phyloP scores from a whole-genome alignment of 1,140 invertebrate genomes.

The Acyrthosiphon pisum region DNA sequence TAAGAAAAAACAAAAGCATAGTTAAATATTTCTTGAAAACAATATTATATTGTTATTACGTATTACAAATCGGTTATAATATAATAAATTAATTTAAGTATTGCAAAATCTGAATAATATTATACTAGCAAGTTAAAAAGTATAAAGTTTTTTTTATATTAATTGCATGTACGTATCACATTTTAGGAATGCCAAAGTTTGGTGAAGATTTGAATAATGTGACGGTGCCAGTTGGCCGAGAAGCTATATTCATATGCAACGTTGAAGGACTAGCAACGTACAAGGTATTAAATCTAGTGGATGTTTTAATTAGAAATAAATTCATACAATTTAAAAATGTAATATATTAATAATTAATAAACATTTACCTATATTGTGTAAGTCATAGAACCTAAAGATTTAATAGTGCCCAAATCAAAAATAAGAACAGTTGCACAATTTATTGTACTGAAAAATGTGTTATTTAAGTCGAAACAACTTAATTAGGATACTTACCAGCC shows the following conservation, averaged over 20 bases:
- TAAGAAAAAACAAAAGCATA: background rate
- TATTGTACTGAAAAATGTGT: background rate
- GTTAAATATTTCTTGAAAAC: no score
- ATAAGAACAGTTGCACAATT: background rate
- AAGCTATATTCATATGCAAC: slow-evolving; percentile 75
- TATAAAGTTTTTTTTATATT: background rate
- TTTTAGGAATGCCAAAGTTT: slow-evolving; percentile 76
- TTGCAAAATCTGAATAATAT: background rate
- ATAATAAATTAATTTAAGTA: background rate
- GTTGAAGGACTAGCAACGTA: slow-evolving; percentile 78
- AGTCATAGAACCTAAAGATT: no score
- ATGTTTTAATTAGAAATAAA: background rate
- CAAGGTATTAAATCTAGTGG: slow-evolving; percentile 68
- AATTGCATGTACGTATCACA: background rate
- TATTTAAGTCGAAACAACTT: background rate
- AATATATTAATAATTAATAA: background rate
- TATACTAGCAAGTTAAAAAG: background rate
- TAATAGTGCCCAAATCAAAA: background rate
- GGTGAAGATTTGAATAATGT: slow-evolving; percentile 76
- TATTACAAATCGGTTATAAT: background rate
- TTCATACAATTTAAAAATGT: background rate
- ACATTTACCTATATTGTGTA: background rate
- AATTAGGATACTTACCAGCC: background rate
- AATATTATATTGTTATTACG: background rate
- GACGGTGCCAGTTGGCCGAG: slow-evolving; percentile 75